Conservation (phyloP, 1,140 invertebrate genomes). For the Drosophila mayri region DNA sequence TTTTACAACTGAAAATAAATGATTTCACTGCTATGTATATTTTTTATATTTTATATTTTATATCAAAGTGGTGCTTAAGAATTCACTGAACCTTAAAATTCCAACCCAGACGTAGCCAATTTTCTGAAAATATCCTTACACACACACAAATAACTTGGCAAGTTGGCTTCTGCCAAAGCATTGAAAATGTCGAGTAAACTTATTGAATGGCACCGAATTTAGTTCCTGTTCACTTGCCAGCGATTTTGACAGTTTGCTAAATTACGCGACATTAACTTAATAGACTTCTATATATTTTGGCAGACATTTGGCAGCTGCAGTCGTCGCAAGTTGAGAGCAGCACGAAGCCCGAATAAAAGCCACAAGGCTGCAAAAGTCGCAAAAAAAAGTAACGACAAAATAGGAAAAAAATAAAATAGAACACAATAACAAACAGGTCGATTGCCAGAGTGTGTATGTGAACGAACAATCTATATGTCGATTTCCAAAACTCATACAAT, state of each 20-base stretch:
- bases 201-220: slow-evolving; percentile 61
- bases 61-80: neutral
- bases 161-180: slow-evolving; percentile 11
- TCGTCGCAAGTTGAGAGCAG: slow-evolving; percentile 37
- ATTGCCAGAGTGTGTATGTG: slow-evolving; percentile 12
- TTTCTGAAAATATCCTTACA: slow-evolving; percentile 16
- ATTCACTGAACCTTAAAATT: slow-evolving; percentile 7
- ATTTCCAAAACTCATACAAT: slow-evolving; percentile 38
- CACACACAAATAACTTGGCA: slow-evolving; percentile 23
- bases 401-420: slow-evolving; percentile 24
- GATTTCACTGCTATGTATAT: no score
- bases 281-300: slow-evolving; percentile 76
- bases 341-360: slow-evolving; percentile 49
- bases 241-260: slow-evolving; percentile 81
- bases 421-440: slow-evolving; percentile 46
- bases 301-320: slow-evolving; percentile 77
- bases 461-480: slow-evolving; percentile 44
- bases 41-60: no score
- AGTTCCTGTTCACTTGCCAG: slow-evolving; percentile 72
- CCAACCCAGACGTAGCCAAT: neutral
- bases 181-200: slow-evolving; percentile 52
- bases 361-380: slow-evolving; percentile 64
- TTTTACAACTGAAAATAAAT: neutral
- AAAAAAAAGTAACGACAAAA: slow-evolving; percentile 17
- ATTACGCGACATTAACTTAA: slow-evolving; percentile 82